Evolutionary conservation across 1,140 invertebrate species (phyloP).

Genomic region (Anastrepha obliqua): DNA sequence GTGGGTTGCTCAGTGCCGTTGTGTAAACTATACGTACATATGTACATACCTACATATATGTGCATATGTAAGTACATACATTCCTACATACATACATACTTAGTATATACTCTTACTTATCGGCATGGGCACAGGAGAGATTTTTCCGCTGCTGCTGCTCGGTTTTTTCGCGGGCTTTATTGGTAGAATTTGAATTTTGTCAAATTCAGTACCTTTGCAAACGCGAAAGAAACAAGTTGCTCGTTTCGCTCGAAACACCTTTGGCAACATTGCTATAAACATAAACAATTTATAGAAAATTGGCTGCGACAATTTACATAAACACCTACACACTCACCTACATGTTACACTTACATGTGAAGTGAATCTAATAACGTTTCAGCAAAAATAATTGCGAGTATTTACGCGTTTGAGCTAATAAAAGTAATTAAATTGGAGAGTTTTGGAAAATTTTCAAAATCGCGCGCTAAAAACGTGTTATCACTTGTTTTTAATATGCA

Average conservation of each 20-base stretch:
- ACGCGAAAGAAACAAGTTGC: conserved; percentile 30
- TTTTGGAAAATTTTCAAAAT: not conserved
- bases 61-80: not conserved
- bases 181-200: conserved; percentile 43
- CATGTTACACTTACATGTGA: not conserved
- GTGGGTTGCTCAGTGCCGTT: conserved; percentile 8
- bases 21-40: not conserved
- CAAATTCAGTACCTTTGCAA: conserved; percentile 48
- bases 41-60: not conserved
- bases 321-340: not conserved
- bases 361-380: conserved; percentile 13
- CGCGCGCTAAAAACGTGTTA: not conserved
- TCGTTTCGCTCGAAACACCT: not conserved
- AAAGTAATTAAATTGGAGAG: not conserved
- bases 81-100: not conserved
- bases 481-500: not conserved
- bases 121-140: conserved; percentile 15
- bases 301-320: conserved; percentile 23
- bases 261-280: conserved; percentile 23
- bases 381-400: not conserved
- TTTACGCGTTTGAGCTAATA: not conserved
- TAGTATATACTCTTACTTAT: not conserved
- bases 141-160: conserved; percentile 32
- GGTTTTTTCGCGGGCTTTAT: conserved; percentile 50
- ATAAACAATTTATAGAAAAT: conserved; percentile 48